Base-by-base conservation (phyloP, 2,888 invertebrate genomes). In the Dynastes maya region DNA sequence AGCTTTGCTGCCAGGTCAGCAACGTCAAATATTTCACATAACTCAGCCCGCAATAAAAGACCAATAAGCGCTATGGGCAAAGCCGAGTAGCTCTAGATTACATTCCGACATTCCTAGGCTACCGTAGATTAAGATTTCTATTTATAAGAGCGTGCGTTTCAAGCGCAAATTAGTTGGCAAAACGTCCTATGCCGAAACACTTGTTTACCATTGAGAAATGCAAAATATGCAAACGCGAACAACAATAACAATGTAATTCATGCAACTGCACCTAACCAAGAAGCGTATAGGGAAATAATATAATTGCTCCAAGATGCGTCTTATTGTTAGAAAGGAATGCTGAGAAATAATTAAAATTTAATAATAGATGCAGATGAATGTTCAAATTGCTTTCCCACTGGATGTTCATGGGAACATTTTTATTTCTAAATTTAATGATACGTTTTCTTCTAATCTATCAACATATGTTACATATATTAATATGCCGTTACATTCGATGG, bases 201-300 rank as follows among this genome's bases (percentile, higher is more conserved):
- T 74, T 74, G 61, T 61, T 74, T 74, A 74, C 72, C 55, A 45
- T 45, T 74, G 61, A 74, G 72, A 74, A 61, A 74, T 74, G 72
- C 72, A 29, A 74, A 74, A 40, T 61, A 74, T 74, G 72, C 45
- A 49, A 16, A 16, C 55, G 22, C n/a, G 61, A 45, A 74, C 55
- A n/a, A 22, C 65, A 68, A 51, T 16, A 51, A 68, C 22, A 13
- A 27, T 40, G 32, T 45, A 65, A 65, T 6, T 45, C 9, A 13
- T 8, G 27, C 63, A 29, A 63, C 27, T 29, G 32, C 22, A 29
- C 5, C 32, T n/a, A 22, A 63, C 16, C 63, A 2, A 22, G 22
- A 22, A 16, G 27, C 63, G 63, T 63, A 45, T 45, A 45, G 45
- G 9, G 45, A 45, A 45, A 45, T 45, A 45, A 45, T 45, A 45